Evolutionary conservation across 92 coral and sea anemone genomes (phyloP).

Genomic region (Paragorgia papillata): DNA sequence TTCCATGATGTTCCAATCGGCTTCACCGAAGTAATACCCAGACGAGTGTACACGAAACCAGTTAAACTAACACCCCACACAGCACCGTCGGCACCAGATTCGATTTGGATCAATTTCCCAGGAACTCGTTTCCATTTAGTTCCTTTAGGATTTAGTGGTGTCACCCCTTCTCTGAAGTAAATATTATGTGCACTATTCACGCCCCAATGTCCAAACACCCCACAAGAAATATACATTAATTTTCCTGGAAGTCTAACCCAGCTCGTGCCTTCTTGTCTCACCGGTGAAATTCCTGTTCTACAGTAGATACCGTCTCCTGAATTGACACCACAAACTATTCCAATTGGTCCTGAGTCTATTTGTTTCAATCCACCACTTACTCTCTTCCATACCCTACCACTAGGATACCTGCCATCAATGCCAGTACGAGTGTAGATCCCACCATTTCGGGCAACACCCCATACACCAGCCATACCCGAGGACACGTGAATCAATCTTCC

Average conservation of each 20-base stretch:
- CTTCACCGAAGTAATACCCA: background rate
- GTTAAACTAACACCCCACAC: conserved; percentile 23
- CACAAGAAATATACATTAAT: conserved; percentile 26
- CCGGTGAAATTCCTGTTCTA: conserved; percentile 25
- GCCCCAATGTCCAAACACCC: conserved; percentile 24
- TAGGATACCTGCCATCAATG: background rate
- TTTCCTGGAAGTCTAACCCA: conserved; percentile 3
- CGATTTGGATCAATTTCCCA: conserved; percentile 25
- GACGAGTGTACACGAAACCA: background rate
- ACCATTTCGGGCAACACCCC: conserved; percentile 7
- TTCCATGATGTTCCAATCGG: conserved; percentile 24
- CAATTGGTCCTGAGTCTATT: conserved; percentile 51
- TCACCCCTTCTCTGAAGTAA: conserved; percentile 31
- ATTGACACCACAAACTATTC: conserved; percentile 52
- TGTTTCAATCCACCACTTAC: conserved; percentile 29
- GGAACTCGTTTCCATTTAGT: conserved; percentile 17
- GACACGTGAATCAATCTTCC: conserved; percentile 10
- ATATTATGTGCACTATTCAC: conserved; percentile 1
- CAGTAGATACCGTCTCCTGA: conserved; percentile 16
- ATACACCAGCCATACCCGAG: background rate
- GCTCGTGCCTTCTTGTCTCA: background rate
- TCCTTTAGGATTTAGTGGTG: background rate
- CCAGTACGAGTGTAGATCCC: background rate
- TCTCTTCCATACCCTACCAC: background rate
- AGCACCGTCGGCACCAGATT: conserved; percentile 19